A percentile compares a stretch with the other conserved stretches of the same genome.
These are phyloP conservation scores for Holotrichia oblita DNA, from an alignment of 1,140 invertebrate species.

Conservation along the genomic window DNA sequence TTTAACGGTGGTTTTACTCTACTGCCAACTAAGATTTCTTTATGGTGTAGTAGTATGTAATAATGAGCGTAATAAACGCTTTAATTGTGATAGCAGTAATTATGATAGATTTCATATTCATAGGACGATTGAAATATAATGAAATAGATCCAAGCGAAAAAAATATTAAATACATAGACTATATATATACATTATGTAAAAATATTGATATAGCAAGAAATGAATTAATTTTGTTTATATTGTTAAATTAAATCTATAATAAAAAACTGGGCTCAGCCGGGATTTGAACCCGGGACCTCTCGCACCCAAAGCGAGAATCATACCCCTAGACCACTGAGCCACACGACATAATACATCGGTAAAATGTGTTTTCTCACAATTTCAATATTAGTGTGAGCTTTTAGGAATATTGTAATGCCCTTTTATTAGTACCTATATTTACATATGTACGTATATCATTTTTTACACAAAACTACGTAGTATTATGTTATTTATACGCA, in stretches of 20 bases:
- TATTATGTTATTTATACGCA: not conserved
- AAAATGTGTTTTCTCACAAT: not conserved
- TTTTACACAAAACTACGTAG: too few species aligned
- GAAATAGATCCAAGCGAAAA: not conserved
- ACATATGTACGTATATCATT: not conserved
- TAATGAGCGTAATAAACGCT: not conserved
- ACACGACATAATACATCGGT: not conserved
- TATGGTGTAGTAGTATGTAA: not conserved
- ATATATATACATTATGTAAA: too few species aligned
- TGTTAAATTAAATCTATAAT: too few species aligned
- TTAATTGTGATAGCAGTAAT: not conserved
- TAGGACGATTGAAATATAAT: too few species aligned
- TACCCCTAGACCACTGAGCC: slow-evolving; percentile 59
- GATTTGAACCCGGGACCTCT: slow-evolving; percentile 59
- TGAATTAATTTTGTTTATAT: too few species aligned
- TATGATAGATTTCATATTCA: not conserved
- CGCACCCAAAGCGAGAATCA: slow-evolving; percentile 59
- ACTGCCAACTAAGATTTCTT: not conserved
- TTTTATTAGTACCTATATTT: not conserved
- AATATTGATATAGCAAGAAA: too few species aligned
- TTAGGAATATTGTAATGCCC: not conserved
- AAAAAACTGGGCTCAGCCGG: slow-evolving; percentile 54
- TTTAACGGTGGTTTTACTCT: slow-evolving; percentile 13
- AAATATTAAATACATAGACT: too few species aligned
- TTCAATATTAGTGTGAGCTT: not conserved